Evolutionary conservation across 2,113 vertebrate genomes (phyloP), one percentile per base, ranked within the genome.

Genomic region (Bubo scandiacus): DNA sequence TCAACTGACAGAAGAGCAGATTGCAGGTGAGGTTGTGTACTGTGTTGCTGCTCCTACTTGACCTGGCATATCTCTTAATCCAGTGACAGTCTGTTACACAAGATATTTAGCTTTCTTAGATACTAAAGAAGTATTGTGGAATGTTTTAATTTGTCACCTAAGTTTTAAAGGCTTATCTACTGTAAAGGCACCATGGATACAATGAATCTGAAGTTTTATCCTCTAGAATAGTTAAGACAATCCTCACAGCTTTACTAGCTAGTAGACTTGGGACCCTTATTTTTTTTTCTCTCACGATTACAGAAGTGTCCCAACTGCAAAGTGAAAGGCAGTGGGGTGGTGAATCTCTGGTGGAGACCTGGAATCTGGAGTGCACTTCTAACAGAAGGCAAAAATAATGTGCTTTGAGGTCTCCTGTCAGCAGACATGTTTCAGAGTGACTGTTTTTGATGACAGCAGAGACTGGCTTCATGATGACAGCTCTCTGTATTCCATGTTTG

Each of bases 1-100:
- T 98, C 99, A 99, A 98, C 99, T 99, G 98, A 99, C 99, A 99
- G 99, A 99, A 98, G 99, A 99, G 98, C 99, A 99, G 98, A 99
- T 99, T 98, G 99, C 99, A 98, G 99, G 99, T 99, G 98, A 99
- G 99, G 93, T 71, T 96, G 97, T 91, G 19, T 87, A 45, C 59
- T 78, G 40, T 96, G 59, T 81, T 92, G 57, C 11, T 75, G 11
- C 82, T 94, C 59, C n/a, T 96, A 0, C 67, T 91, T 96, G 90
- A 94, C 88, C 90, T 93, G 85, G 66, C n/a, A 38, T 29, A 80
- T 90, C 13, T 82, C 54, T 88, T 95, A 94, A 93, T 95, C 92
- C 94, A 90, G 30, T 45, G 70, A 21, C 78, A 86, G 86, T 84
- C 58, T 65, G 47, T 95, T 96, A 94, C 90, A 84, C 93, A 93